phyloP scores from a whole-genome alignment of 2,113 vertebrate species.

The Passerina amoena region DNA sequence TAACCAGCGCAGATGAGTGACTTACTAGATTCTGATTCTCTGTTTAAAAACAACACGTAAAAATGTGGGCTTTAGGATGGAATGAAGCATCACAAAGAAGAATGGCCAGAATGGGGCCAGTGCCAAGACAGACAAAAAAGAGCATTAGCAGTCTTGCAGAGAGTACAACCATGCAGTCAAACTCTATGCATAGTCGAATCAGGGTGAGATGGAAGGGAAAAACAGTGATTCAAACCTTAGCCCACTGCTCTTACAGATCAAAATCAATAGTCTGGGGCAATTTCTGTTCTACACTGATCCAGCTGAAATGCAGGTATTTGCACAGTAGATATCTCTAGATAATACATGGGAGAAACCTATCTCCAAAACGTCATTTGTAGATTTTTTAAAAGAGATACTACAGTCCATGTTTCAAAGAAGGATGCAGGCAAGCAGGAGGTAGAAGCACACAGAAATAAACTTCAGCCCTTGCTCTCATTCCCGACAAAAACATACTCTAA shows the following conservation, averaged over 20 bases:
- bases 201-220: slow-evolving; percentile 5
- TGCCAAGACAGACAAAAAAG: slow-evolving; percentile 29
- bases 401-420: neutral
- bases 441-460: neutral
- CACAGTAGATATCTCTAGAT: slow-evolving; percentile 4
- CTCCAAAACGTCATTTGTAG: neutral
- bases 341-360: neutral
- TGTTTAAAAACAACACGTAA: neutral
- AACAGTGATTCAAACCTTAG: neutral
- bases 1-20: neutral
- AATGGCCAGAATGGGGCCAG: neutral
- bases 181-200: neutral
- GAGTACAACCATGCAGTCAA: neutral
- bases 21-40: neutral
- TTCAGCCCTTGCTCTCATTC: neutral
- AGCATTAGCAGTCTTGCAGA: slow-evolving; percentile 9
- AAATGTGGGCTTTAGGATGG: neutral
- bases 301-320: neutral
- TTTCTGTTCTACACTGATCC: neutral
- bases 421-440: neutral
- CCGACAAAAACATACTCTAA: neutral
- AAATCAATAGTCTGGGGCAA: neutral
- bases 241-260: neutral
- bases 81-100: neutral
- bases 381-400: neutral